Evolutionary conservation across 1,140 invertebrate species (phyloP).

Genomic region (Cyclina sinensis): DNA sequence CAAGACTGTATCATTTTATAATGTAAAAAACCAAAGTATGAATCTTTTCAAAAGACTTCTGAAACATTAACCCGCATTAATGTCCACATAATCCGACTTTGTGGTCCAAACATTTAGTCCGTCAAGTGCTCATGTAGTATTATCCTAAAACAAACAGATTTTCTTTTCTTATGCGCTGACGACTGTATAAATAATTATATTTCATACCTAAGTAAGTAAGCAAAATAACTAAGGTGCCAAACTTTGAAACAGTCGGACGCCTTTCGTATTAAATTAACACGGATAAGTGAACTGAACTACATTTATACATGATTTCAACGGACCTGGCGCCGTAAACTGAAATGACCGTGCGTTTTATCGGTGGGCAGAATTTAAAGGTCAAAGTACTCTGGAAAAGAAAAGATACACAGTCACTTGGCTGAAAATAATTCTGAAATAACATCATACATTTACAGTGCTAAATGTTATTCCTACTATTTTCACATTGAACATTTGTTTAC

Average conservation of each 20-base stretch:
- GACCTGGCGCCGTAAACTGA: conserved; percentile 35
- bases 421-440: too few species aligned
- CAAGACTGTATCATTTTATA: too few species aligned
- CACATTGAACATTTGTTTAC: too few species aligned
- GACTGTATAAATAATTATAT: conserved; percentile 50
- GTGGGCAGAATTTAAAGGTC: background rate
- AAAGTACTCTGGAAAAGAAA: too few species aligned
- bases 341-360: conserved; percentile 42
- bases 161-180: background rate
- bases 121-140: conserved; percentile 39
- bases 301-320: conserved; percentile 33
- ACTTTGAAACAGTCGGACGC: conserved; percentile 45
- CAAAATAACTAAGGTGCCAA: conserved; percentile 44
- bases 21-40: too few species aligned
- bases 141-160: conserved; percentile 59
- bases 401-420: too few species aligned
- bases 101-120: background rate
- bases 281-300: conserved; percentile 13
- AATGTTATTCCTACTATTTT: too few species aligned
- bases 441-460: too few species aligned
- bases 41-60: conserved; percentile 5
- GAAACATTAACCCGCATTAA: conserved; percentile 15
- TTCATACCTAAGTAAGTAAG: conserved; percentile 40
- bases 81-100: background rate
- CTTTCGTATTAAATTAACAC: conserved; percentile 60